Base-by-base conservation (phyloP, 2,888 invertebrate genomes). In the Marronus borbonicus region DNA sequence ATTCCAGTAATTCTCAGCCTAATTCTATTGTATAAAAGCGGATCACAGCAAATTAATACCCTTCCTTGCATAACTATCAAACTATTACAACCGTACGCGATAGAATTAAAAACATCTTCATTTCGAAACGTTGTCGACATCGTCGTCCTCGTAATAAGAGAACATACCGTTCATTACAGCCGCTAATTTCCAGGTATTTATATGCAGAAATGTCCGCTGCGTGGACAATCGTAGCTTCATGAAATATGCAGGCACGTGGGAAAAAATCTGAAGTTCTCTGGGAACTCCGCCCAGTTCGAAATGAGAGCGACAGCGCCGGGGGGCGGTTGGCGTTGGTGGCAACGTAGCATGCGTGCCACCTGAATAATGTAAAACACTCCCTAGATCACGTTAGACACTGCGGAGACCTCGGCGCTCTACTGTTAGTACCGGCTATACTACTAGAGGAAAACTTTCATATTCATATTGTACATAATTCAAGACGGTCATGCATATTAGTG, bases 331-430 rank as follows among this genome's bases (percentile, higher is more conserved):
- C 44, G 72, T n/a, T 60, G 72, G 12, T 44, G 72, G 24, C 72
- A 50, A 50, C 68, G 50, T 68, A 68, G 80, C 80, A 81, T 83
- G 80, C 82, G 81, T 82, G 82, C 80, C 80, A 81, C 79, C 78
- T 82, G 80, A 82, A 82, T 82, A 82, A 82, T 81, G 78, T 81
- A 81, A 80, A 72, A 70, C 78, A 76, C 75, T 79, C 80, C 76
- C 78, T 74, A 77, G 80, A 80, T 79, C 78, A 79, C 78, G 78
- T 80, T 79, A 79, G 70, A 78, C 72, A 60, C 72, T 60, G 72
- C 58, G 49, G 72, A 74, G 72, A 74, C 60, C 70, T 58, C 55
- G 17, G 55, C 31, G 31, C 55, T 58, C 17, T 58, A 58, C 55
- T 58, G 20, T 58, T 36, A 58, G 20, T 20, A 20, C 55, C 55